Conservation (phyloP, 2,888 invertebrate species). For the Plusia festucae region DNA sequence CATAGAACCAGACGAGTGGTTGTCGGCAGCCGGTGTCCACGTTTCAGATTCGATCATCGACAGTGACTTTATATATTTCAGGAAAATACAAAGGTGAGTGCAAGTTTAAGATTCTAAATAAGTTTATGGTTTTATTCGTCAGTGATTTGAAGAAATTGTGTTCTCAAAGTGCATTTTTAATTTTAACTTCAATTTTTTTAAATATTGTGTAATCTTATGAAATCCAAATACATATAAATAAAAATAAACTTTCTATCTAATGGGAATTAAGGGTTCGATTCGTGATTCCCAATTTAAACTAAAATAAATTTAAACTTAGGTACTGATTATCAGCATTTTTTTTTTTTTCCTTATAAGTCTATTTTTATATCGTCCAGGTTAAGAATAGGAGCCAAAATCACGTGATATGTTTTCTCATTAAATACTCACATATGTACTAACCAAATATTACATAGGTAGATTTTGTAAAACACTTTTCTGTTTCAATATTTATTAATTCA, state of each 20-base stretch:
- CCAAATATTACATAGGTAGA: too few species aligned
- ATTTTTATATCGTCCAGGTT: too few species aligned
- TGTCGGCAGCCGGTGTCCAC: slow-evolving; percentile 75
- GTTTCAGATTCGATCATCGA: slow-evolving; percentile 56
- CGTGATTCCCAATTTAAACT: too few species aligned
- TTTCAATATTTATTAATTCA: too few species aligned
- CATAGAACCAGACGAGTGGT: slow-evolving; percentile 70
- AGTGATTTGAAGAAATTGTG: slow-evolving; percentile 10
- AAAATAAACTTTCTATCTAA: background rate
- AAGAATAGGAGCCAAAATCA: too few species aligned
- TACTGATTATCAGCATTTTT: too few species aligned
- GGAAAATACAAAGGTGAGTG: slow-evolving; percentile 56
- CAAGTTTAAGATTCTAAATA: background rate
- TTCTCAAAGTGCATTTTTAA: background rate
- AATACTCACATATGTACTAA: too few species aligned
- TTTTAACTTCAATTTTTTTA: background rate
- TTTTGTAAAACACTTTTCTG: too few species aligned
- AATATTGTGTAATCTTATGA: background rate
- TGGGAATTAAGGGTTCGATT: background rate
- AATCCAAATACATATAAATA: background rate
- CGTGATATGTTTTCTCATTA: too few species aligned
- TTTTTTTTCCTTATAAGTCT: too few species aligned
- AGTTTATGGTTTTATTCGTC: background rate
- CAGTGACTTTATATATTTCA: slow-evolving; percentile 47
- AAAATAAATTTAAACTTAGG: too few species aligned